phyloP scores from a whole-genome alignment of 2,113 vertebrate species.

The Alouatta palliata region DNA sequence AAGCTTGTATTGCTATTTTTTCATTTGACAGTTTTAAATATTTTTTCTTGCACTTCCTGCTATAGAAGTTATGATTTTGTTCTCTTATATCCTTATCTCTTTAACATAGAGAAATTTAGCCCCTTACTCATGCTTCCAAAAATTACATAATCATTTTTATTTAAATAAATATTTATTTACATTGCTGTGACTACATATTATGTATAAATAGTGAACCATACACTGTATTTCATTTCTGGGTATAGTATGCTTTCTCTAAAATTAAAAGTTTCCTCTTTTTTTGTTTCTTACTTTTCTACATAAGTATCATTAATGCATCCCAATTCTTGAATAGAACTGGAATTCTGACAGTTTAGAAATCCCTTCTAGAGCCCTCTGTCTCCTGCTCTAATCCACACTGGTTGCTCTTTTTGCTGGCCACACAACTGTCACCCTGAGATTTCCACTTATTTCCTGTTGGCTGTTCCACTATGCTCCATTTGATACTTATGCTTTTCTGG shows the following conservation, averaged over 20 bases:
- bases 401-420: not conserved
- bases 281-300: not conserved
- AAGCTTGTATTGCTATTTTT: constrained; percentile 10
- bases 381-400: not conserved
- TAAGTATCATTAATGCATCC: not conserved
- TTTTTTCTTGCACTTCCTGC: not conserved
- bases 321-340: not conserved
- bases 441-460: not conserved
- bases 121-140: not conserved
- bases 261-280: not conserved
- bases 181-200: not conserved
- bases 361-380: not conserved
- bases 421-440: not conserved
- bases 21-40: constrained; percentile 38
- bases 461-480: not conserved
- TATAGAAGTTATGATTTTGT: not conserved
- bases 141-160: not conserved
- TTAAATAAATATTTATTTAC: constrained; percentile 23
- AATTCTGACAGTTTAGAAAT: not conserved
- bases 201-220: not conserved
- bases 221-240: not conserved
- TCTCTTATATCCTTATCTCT: not conserved
- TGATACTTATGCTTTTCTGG: not conserved
- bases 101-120: not conserved
- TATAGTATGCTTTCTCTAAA: not conserved